Conservation (phyloP, 2,888 invertebrate genomes). For the Poecilus cupreus region DNA sequence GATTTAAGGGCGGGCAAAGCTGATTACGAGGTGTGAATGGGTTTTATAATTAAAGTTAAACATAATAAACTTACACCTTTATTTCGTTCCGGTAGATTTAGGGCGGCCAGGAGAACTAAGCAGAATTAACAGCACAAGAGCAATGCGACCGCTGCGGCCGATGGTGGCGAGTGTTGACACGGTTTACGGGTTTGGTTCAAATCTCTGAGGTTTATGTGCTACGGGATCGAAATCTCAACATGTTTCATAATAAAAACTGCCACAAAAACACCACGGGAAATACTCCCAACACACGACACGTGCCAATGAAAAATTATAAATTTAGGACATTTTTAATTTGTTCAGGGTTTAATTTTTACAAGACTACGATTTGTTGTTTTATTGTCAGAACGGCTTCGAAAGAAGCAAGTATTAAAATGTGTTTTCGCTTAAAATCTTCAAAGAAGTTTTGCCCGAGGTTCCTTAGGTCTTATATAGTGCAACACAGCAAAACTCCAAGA, state of each 20-base stretch:
- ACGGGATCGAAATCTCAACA: not conserved
- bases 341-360: too few relatives aligned
- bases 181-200: slow-evolving; percentile 8
- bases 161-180: not conserved
- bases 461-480: too few relatives aligned
- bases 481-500: too few relatives aligned
- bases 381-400: too few relatives aligned
- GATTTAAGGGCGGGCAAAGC: slow-evolving; percentile 47
- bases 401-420: too few relatives aligned
- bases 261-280: too few relatives aligned
- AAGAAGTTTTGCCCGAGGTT: too few relatives aligned
- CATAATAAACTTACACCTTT: slow-evolving; percentile 56
- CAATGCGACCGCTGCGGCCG: not conserved
- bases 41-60: slow-evolving; percentile 57
- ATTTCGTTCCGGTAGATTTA: slow-evolving; percentile 50
- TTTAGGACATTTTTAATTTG: too few relatives aligned
- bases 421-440: too few relatives aligned
- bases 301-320: too few relatives aligned
- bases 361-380: too few relatives aligned
- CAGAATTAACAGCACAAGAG: slow-evolving; percentile 40
- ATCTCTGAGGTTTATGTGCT: slow-evolving; percentile 6
- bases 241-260: not conserved
- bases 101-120: slow-evolving; percentile 17
- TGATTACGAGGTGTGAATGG: slow-evolving; percentile 56
- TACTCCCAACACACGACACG: too few relatives aligned